Base-by-base conservation (phyloP, 2,797 vertebrate species). In the Gymnocypris eckloni region DNA sequence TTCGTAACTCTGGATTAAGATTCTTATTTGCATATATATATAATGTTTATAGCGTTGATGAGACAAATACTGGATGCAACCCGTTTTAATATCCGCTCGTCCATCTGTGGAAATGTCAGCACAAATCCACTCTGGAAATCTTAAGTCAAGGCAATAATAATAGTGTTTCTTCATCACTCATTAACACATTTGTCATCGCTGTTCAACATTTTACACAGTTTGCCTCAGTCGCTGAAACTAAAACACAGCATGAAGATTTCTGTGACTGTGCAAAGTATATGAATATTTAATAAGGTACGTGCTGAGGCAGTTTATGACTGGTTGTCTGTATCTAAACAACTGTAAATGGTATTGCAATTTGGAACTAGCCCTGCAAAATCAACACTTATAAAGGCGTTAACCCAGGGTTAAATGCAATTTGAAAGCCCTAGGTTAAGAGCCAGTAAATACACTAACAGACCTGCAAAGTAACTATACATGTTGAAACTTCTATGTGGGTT, bases 101-200 rank as follows among this genome's bases (percentile, higher is more conserved):
- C n/a, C 56, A 79, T 79, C 77, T 79, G 77, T 79, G 41, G 9
- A 79, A 64, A 79, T 64, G 56, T 12, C 39, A 64, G 56, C 77
- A 45, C 39, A 64, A 64, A 79, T 45, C 39, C 0, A 8, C 13
- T 78, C 37, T 59, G 37, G 76, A 61, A 64, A 61, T 79, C 13
- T 41, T 59, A 41, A 56, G 20, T 56, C 52, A 6, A 41, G 2
- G 22, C 22, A 61, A 61, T 41, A 79, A 79, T 61, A 79, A 43
- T 28, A 28, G 8, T 59, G 56, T 79, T 64, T 28, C n/a, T 64
- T 45, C 56, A 10, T 79, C 9, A 16, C n/a, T 45, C 15, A 79
- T 79, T 45, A 64, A 28, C 56, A 79, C 6, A 12, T 77, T 56
- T 8, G 39, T 61, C 37, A 25, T 16, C 15, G 13, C 54, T 41